phyloP scores from a whole-genome alignment of 2,797 vertebrate species.

The Clarias fuscus region DNA sequence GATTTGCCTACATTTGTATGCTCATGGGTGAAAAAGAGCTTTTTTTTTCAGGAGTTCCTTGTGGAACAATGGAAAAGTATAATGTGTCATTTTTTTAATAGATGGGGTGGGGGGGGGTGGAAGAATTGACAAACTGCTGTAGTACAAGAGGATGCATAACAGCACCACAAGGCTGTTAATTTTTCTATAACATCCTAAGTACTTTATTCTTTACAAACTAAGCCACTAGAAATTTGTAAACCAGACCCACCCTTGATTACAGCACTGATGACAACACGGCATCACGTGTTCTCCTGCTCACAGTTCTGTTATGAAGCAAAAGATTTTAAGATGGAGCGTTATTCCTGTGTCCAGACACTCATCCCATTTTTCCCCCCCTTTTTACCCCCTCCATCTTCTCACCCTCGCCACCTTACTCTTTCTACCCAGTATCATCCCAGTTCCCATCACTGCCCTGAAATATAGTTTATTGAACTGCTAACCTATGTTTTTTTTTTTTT shows the following conservation, averaged over 20 bases:
- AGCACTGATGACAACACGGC: not conserved
- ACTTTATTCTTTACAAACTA: not conserved
- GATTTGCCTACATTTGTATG: not conserved
- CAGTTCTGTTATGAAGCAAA: conserved; percentile 14
- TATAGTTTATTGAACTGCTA: conserved; percentile 21
- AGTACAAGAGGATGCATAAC: no score
- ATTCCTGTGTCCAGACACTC: not conserved
- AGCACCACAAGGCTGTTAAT: not conserved
- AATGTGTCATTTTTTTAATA: not conserved
- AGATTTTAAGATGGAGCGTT: conserved; percentile 30
- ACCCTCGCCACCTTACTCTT: not conserved
- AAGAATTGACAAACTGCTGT: not conserved
- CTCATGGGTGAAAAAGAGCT: not conserved
- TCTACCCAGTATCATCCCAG: conserved; percentile 50
- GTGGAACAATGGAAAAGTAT: not conserved
- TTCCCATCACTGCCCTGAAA: conserved; percentile 1
- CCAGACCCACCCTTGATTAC: no score
- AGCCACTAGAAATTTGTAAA: not conserved
- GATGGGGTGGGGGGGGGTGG: no score
- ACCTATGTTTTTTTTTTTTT: conserved; percentile 34
- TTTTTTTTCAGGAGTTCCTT: not conserved
- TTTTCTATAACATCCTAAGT: not conserved
- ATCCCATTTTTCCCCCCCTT: conserved; percentile 1
- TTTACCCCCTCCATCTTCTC: not conserved
- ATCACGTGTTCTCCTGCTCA: not conserved